Evolutionary conservation across 1,140 invertebrate species (phyloP), one percentile per base, ranked within the genome.

Genomic region (Saccostrea cuccullata): DNA sequence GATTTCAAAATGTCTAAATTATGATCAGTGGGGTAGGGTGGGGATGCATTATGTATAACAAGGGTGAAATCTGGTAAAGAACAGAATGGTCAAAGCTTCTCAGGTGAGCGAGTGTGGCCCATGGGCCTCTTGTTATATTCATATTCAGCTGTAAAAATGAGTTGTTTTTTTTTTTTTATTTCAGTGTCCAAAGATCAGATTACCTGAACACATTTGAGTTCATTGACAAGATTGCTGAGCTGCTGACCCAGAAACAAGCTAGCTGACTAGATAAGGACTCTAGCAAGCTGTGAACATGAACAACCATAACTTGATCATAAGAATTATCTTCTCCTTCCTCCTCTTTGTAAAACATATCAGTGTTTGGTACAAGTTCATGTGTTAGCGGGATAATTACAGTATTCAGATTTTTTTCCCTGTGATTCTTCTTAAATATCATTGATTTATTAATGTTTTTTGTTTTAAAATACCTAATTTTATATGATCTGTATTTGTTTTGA

Each of bases 151-250:
- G 47, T 47, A 8, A 47, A 9, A 9, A 47, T 6, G 47, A 47
- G 26, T 17, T 8, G 30, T 17, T 40, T 30, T 67, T n/a, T 90
- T 85, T 85, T 84, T 67, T 73, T 23, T n/a, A n/a, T 93, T 94
- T 82, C 91, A 95, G 95, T 92, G 97, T 99, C 0, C 96, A 96
- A 88, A 96, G 97, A 89, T 94, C 96, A 55, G 98, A 99, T 95
- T 99, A 99, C 94, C 96, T 98, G 92, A 98, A 99, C 95, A 99
- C 99, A 0, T 99, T 99, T 94, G 98, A 98, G 93, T 99, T 99
- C 94, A 97, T 99, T 95, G 96, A 99, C 94, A 99, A 99, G 94
- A 94, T 99, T 82, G 98, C 98, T 83, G 98, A 98, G 91, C 99
- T 99, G 95, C 96, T 99, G 89, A 96, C 97, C 88, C 97, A 97